phyloP scores from a whole-genome alignment of 2,797 vertebrate genomes.

The Petrocephalus sullivani region DNA sequence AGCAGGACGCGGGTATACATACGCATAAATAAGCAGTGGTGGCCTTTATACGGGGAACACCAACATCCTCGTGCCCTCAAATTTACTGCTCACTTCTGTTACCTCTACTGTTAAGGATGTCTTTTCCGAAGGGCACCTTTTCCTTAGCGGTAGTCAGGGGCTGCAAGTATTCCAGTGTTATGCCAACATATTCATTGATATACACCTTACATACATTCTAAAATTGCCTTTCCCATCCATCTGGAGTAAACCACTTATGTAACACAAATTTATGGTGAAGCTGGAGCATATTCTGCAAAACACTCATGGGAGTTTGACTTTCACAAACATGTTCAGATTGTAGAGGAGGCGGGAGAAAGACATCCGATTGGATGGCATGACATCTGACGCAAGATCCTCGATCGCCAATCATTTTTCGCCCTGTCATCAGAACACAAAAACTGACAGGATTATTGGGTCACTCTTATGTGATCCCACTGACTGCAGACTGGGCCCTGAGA shows the following conservation, averaged over 20 bases:
- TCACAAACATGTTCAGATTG: not conserved
- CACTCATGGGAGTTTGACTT: not conserved
- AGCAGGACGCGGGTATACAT: not conserved
- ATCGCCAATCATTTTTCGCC: too few species aligned
- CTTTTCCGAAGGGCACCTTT: not conserved
- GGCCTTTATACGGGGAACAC: not conserved
- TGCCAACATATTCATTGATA: not conserved
- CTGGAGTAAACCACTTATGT: not conserved
- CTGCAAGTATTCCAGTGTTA: not conserved
- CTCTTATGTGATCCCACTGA: not conserved
- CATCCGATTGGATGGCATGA: too few species aligned
- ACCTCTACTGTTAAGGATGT: not conserved
- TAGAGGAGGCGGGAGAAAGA: too few species aligned
- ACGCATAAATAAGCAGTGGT: not conserved
- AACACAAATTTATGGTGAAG: not conserved
- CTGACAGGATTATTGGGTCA: not conserved
- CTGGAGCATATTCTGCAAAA: not conserved
- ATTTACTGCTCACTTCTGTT: not conserved
- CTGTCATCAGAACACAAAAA: too few species aligned
- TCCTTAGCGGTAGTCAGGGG: not conserved
- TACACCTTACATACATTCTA: not conserved
- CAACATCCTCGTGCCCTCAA: not conserved
- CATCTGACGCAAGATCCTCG: too few species aligned
- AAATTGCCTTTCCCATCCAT: not conserved
- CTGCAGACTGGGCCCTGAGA: not conserved